These are phyloP conservation scores for Drosophila mimetica DNA, from an alignment of 2,888 invertebrate genomes.

Conservation along the genomic window DNA sequence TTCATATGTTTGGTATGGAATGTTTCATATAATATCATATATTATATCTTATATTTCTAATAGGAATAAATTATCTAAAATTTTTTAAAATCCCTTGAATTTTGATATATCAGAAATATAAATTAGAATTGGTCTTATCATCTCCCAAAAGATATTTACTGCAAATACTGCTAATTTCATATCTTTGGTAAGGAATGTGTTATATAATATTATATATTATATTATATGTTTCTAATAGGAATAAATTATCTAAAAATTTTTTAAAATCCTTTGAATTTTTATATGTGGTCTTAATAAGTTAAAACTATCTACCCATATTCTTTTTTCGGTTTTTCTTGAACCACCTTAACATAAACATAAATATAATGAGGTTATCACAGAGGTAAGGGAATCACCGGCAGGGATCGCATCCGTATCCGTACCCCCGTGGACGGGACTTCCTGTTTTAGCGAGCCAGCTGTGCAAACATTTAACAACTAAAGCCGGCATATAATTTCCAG, in stretches of 20 bases:
- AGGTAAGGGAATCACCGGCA: neutral
- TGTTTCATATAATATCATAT: neutral
- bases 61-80: too few species aligned
- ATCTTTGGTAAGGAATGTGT: neutral
- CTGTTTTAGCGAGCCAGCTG: slow-evolving; percentile 64
- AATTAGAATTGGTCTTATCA: neutral
- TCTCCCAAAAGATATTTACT: neutral
- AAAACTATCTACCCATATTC: too few species aligned
- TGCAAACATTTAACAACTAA: slow-evolving; percentile 50
- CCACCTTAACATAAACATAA: too few species aligned
- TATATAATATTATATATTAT: neutral
- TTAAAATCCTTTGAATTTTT: too few species aligned
- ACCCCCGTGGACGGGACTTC: slow-evolving; percentile 41
- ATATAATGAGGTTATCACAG: slow-evolving; percentile 2
- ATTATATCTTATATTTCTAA: too few species aligned
- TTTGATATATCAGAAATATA: too few species aligned
- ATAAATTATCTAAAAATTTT: too few species aligned
- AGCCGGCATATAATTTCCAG: slow-evolving; percentile 12
- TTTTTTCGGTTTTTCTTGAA: too few species aligned
- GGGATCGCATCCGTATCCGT: slow-evolving; percentile 5
- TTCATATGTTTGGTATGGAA: neutral
- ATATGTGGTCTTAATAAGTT: too few species aligned
- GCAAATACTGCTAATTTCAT: neutral
- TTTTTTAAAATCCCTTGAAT: too few species aligned
- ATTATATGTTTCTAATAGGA: too few species aligned